Percentiles rank a stretch among this genome's conserved stretches.
Conservation (phyloP, 37 sponge, comb jelly and placozoan genomes). For the Chondrosia reniformis region DNA sequence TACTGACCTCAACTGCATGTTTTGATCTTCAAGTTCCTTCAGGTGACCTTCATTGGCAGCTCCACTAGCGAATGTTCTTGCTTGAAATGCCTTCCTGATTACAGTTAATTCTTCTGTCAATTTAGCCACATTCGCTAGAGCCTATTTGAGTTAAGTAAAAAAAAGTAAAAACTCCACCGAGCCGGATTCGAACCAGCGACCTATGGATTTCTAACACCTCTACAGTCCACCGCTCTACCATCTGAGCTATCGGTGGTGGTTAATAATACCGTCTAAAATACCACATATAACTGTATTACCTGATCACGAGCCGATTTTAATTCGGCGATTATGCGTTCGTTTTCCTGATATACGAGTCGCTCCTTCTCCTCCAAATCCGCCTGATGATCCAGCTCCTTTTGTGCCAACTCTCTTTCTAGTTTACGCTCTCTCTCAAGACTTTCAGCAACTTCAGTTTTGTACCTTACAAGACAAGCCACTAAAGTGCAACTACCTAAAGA, state of each 20-base stretch:
- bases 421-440: neutral
- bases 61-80: too few species aligned
- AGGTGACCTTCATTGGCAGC: neutral
- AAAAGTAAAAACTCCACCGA: slow-evolving; percentile 76
- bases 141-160: neutral
- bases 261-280: neutral
- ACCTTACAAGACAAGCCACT: neutral
- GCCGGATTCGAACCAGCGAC: slow-evolving; percentile 93
- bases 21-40: neutral
- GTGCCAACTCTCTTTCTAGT: neutral
- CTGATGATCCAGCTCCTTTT: neutral
- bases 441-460: neutral
- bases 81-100: too few species aligned
- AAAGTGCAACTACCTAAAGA: neutral
- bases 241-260: slow-evolving; percentile 64
- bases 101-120: neutral
- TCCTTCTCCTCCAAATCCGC: neutral
- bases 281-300: neutral
- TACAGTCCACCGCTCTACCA: slow-evolving; percentile 82
- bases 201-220: slow-evolving; percentile 73
- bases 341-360: neutral
- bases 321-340: neutral
- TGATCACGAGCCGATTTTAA: neutral
- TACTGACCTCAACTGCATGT: neutral
- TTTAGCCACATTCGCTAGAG: neutral